phyloP scores from a whole-genome alignment of 2,888 invertebrate genomes.

The Strigamia crassipes region DNA sequence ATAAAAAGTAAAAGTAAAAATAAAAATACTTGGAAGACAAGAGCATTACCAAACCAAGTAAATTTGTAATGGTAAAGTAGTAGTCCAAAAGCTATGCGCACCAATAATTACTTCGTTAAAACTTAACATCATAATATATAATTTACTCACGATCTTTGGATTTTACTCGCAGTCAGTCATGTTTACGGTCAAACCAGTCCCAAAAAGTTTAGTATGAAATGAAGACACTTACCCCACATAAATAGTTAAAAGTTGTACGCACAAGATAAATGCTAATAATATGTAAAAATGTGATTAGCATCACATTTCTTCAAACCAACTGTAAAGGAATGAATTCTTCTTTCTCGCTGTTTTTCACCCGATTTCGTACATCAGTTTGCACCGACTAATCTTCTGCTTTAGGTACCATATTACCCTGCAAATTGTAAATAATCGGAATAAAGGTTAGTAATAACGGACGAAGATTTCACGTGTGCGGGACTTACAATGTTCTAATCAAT shows the following conservation, averaged over 20 bases:
- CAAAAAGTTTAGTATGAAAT: not conserved
- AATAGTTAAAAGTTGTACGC: conserved; percentile 73
- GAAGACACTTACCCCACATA: conserved; percentile 68
- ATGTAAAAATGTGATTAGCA: conserved; percentile 76
- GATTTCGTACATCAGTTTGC: not conserved
- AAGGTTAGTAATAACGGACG: not conserved
- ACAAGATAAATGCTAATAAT: conserved; percentile 72
- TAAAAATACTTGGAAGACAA: no score
- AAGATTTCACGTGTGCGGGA: no score
- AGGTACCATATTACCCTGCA: not conserved
- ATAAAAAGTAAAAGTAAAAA: no score
- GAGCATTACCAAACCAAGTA: no score
- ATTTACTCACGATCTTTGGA: no score
- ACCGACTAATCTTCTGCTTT: conserved; percentile 13
- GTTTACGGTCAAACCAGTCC: no score
- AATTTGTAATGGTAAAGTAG: no score
- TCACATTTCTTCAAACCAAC: conserved; percentile 81
- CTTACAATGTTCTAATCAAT: no score
- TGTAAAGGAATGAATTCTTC: conserved; percentile 48
- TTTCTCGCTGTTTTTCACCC: not conserved
- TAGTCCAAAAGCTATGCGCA: no score
- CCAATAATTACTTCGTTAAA: no score
- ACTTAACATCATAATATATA: no score
- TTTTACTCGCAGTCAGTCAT: no score
- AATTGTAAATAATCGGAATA: not conserved